Evolutionary conservation across 2,113 vertebrate genomes (phyloP).

Genomic region (Dinomys branickii): DNA sequence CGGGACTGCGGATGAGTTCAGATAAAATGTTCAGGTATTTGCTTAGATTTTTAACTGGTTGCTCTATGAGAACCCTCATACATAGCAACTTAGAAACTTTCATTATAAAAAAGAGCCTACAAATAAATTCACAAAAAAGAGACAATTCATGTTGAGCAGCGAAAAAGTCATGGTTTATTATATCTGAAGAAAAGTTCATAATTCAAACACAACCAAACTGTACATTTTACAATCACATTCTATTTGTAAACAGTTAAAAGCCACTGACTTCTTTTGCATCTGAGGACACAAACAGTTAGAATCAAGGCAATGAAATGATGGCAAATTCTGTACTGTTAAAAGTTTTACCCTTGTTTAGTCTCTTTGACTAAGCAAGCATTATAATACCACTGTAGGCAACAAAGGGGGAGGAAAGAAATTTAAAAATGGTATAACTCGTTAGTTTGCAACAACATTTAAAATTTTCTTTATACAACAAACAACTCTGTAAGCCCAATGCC

Average conservation of each 20-base stretch:
- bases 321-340: slow-evolving; percentile 95
- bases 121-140: slow-evolving; percentile 87
- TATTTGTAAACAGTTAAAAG: slow-evolving; percentile 99
- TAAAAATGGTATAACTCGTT: slow-evolving; percentile 88
- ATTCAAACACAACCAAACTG: slow-evolving; percentile 93
- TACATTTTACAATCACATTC: slow-evolving; percentile 99
- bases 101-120: slow-evolving; percentile 86
- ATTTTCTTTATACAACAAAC: slow-evolving; percentile 89
- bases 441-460: slow-evolving; percentile 92
- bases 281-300: slow-evolving; percentile 96
- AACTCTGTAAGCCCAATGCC: slow-evolving; percentile 91
- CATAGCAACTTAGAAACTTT: slow-evolving; percentile 75
- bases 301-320: slow-evolving; percentile 99
- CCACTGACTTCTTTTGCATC: slow-evolving; percentile 99
- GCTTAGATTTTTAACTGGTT: slow-evolving; percentile 77
- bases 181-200: slow-evolving; percentile 95
- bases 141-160: slow-evolving; percentile 91
- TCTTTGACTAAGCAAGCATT: slow-evolving; percentile 88
- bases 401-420: slow-evolving; percentile 82
- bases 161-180: slow-evolving; percentile 93
- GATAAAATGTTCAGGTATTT: slow-evolving; percentile 83
- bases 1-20: slow-evolving; percentile 81
- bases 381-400: slow-evolving; percentile 95
- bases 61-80: slow-evolving; percentile 83
- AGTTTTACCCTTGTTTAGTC: slow-evolving; percentile 90